A percentile compares a stretch with the other conserved stretches of the same genome.
These are phyloP conservation scores for Enteromius thamalakanensis DNA, from an alignment of 2,797 vertebrate genomes.

Conservation along the genomic window DNA sequence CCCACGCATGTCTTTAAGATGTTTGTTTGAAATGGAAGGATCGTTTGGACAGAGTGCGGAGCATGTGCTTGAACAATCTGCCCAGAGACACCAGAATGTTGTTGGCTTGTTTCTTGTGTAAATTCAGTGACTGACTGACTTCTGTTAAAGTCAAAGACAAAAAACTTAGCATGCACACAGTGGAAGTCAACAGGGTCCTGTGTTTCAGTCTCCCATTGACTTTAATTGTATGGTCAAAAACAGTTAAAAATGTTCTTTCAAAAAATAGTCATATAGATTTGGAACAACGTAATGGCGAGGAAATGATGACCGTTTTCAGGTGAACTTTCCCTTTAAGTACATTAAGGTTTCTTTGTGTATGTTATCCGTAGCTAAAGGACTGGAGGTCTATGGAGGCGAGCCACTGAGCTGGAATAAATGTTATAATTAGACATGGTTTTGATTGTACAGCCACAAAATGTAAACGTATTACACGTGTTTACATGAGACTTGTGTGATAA, in stretches of 20 bases:
- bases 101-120: background rate
- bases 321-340: background rate
- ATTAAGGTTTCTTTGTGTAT: background rate
- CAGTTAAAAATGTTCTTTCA: no score
- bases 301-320: background rate
- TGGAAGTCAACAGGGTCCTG: background rate
- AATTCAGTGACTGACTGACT: background rate
- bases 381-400: background rate
- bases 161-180: background rate
- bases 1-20: conserved; percentile 16
- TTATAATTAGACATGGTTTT: background rate
- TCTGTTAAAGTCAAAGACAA: background rate
- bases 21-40: conserved; percentile 25
- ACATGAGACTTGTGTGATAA: background rate
- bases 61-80: conserved; percentile 25
- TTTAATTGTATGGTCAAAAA: background rate
- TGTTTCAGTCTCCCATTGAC: no score
- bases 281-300: background rate
- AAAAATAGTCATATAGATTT: background rate
- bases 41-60: background rate
- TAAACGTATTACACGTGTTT: conserved; percentile 8
- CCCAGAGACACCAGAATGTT: conserved; percentile 6
- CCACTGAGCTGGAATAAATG: background rate
- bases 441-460: background rate
- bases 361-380: background rate